Evolutionary conservation across 2,797 vertebrate genomes (phyloP).

Genomic region (Halcyon smyrnensis): DNA sequence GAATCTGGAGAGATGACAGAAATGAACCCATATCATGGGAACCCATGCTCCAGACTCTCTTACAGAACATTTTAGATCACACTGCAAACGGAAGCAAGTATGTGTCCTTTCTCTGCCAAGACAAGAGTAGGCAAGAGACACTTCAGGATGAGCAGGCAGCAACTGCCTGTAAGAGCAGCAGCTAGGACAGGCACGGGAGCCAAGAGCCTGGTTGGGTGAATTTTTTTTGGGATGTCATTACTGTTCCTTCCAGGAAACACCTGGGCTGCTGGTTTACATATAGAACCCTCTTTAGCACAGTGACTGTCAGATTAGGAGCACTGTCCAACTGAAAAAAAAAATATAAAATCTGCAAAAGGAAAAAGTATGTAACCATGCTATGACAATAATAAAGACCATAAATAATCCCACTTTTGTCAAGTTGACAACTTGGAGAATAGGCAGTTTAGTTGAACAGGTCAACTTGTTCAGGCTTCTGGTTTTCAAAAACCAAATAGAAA

Average conservation of each 20-base stretch:
- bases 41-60: neutral
- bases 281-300: neutral
- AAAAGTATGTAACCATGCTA: neutral
- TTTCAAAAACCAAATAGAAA: neutral
- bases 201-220: neutral
- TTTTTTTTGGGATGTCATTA: neutral
- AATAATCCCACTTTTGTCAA: neutral
- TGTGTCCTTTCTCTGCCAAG: neutral
- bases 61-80: neutral
- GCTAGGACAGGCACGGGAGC: neutral
- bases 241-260: neutral
- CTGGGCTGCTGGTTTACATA: neutral
- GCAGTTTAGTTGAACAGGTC: neutral
- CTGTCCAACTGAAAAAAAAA: neutral
- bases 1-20: neutral
- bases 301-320: neutral
- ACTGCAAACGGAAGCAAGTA: neutral
- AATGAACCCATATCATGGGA: neutral
- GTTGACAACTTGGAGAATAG: neutral
- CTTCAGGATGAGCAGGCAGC: neutral
- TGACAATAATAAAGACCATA: neutral
- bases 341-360: neutral
- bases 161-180: neutral
- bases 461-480: neutral
- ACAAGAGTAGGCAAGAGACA: neutral